phyloP scores from a whole-genome alignment of 2,888 invertebrate genomes.

The Acronicta alni region DNA sequence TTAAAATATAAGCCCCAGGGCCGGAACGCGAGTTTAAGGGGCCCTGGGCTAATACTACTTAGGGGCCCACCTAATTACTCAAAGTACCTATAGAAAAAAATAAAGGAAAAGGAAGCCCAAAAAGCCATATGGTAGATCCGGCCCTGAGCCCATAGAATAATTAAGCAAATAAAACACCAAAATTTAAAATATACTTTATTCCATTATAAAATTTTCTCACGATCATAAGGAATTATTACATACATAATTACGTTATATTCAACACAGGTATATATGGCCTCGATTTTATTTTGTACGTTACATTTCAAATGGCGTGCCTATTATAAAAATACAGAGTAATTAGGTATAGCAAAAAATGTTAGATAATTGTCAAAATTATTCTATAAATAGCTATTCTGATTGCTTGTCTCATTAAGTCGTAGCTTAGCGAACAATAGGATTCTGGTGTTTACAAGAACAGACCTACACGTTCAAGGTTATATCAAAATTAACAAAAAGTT shows the following conservation, averaged over 20 bases:
- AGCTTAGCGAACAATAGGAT: constrained; percentile 41
- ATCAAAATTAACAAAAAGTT: constrained; percentile 28
- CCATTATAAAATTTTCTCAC: constrained; percentile 57
- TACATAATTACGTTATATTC: constrained; percentile 34
- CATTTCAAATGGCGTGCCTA: constrained; percentile 39
- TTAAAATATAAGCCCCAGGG: constrained; percentile 1
- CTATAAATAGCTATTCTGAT: constrained; percentile 47
- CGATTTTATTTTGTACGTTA: constrained; percentile 56
- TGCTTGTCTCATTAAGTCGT: constrained; percentile 43
- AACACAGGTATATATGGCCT: constrained; percentile 56
- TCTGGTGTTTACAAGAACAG: constrained; percentile 24
- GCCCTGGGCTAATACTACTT: too few relatives aligned
- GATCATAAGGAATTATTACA: constrained; percentile 44
- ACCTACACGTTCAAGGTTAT: constrained; percentile 38
- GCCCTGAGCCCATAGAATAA: too few relatives aligned
- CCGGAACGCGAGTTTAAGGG: too few relatives aligned
- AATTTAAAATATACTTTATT: constrained; percentile 59
- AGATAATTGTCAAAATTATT: constrained; percentile 57
- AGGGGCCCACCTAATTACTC: too few relatives aligned
- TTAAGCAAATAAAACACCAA: constrained; percentile 41
- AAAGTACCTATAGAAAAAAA: too few relatives aligned
- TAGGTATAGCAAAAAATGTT: constrained; percentile 30
- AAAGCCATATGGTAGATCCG: too few relatives aligned
- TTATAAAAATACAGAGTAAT: constrained; percentile 23
- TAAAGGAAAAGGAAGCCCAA: too few relatives aligned